Base-by-base conservation (phyloP, 2,888 invertebrate species). In the Sialis fuliginosa region DNA sequence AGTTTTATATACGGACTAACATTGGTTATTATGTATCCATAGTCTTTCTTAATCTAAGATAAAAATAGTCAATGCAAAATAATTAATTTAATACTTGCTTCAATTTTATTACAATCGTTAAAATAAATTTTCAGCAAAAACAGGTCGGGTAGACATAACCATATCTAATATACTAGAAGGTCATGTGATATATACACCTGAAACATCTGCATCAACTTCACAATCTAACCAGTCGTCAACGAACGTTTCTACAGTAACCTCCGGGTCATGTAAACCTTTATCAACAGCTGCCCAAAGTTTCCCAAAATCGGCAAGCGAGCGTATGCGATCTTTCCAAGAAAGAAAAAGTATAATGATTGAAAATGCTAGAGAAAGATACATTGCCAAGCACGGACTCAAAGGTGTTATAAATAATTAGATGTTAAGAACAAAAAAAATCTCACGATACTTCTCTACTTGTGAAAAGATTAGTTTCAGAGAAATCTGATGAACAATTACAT, bases 121-220 rank as follows among this genome's bases (percentile, higher is more conserved):
- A 2, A 10, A 9, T 35, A 35, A 35, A n/a, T 10, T 35, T 63
- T 42, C 64, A 85, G 85, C 74, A 44, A 68, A 69, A 59, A 85
- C 86, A 2, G 72, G 77, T 56, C 83, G 79, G 62, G 80, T 86
- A 44, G 86, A 87, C 61, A 68, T 77, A 47, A 87, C 87, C 2
- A 82, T 87, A 52, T 79, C 85, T 22, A 86, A 86, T 63, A 79
- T 88, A 59, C 67, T 87, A 44, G 87, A 87, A 58, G 85, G 85
- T 39, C 69, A 75, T 49, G 75, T 81, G 3, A 68, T 70, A n/a
- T 82, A 77, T 62, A 69, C 64, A 22, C 72, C 76, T 6, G 72
- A 72, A 58, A 57, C 52, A 34, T 44, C 48, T n/a, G 13, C 43
- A 42, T 44, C 31, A 13, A 40, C 39, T 22, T 46, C 51, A n/a